phyloP scores from a whole-genome alignment of 2,113 vertebrate species.

The Chloroceryle aenea region DNA sequence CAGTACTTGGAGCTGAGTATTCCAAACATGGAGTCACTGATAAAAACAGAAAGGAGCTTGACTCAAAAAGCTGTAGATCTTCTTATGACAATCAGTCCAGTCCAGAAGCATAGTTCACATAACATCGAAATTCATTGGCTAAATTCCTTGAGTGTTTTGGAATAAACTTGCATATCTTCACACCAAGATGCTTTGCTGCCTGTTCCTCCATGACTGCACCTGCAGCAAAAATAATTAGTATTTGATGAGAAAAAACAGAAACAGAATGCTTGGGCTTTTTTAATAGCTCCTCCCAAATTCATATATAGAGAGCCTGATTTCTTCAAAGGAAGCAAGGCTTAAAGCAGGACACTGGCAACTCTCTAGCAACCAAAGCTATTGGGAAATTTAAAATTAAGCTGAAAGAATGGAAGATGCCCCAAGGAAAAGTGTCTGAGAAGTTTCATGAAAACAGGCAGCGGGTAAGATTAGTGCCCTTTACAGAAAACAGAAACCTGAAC shows the following conservation, averaged over 20 bases:
- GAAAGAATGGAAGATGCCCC: not conserved
- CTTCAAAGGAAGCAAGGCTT: not conserved
- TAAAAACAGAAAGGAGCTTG: not conserved
- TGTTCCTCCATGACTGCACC: constrained; percentile 89
- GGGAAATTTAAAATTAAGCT: not conserved
- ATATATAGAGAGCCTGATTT: accelerated
- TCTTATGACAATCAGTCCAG: constrained; percentile 66
- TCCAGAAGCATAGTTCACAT: constrained; percentile 85
- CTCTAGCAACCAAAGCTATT: not conserved
- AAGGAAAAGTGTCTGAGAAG: not conserved
- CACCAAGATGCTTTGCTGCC: constrained; percentile 82
- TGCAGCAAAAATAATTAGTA: constrained; percentile 54
- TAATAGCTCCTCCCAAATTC: not conserved
- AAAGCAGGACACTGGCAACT: not conserved
- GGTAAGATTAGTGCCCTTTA: not conserved
- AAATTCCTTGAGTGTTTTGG: constrained; percentile 89
- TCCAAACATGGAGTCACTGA: not conserved
- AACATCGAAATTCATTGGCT: constrained; percentile 95
- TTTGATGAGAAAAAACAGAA: not conserved
- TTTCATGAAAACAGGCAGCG: not conserved
- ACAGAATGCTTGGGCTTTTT: not conserved
- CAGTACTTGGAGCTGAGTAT: not conserved
- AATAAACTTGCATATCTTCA: constrained; percentile 87
- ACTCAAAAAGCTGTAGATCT: not conserved
- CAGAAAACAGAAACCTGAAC: not conserved